Base-by-base conservation (phyloP, 2,888 invertebrate species). In the Seladonia tumulorum region DNA sequence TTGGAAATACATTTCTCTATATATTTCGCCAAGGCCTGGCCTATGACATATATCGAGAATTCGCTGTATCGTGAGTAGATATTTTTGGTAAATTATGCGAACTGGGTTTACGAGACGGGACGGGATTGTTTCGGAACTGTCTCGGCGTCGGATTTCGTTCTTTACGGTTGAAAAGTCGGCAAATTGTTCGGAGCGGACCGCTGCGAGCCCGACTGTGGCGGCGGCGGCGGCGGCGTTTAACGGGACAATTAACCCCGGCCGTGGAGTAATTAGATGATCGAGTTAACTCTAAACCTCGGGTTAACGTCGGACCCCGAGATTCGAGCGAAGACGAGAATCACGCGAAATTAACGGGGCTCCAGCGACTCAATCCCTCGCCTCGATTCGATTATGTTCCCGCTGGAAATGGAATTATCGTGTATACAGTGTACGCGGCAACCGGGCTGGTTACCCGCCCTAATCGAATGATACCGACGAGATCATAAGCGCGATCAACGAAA, bases 161-260 rank as follows among this genome's bases (percentile, higher is more conserved):
- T 25, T 60, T n/a, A 5, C 60, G 25, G 12, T 25, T 10, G 60
- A 60, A 60, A 60, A 60, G 25, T 60, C 60, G 60, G 63, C 16
- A 16, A 63, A 63, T 63, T 29, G 63, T 63, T 29, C 29, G 63
- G 60, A 60, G 60, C 25, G 60, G 60, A 63, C 25, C 76, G 22
- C 18, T 22, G 60, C 45, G n/a, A 42, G 63, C 60, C 60, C 3
- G 5, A 2, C 18, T 16, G 29, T 22, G 22, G 8, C 60, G 66
- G 18, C 45, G 12, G 10, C 45, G 12, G 10, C 84, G 90, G 88
- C 76, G 76, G 68, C 76, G 88, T 88, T 92, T 93, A 93, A 93
- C 93, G 93, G 93, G 93, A 93, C 94, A 93, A 94, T 94, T 94
- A 94, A 94, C 93, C 94, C 91, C 90, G 89, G 90, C 86, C 89